Evolutionary conservation across 1,140 invertebrate genomes (phyloP).

Genomic region (Linepithema humile): DNA sequence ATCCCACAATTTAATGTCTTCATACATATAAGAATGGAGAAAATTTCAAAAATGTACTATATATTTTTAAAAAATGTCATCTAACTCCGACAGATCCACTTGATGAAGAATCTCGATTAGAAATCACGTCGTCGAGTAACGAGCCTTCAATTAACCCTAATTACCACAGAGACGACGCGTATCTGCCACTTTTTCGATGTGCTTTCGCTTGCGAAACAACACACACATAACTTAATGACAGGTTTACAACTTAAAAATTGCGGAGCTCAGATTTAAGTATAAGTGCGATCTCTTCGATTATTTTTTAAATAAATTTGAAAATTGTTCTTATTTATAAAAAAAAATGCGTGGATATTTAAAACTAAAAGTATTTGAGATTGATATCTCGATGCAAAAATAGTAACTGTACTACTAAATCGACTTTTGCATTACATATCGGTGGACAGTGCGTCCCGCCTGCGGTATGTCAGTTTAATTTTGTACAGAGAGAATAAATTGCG

Average conservation of each 20-base stretch:
- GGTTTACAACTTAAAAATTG: not conserved
- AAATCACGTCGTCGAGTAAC: slow-evolving; percentile 10
- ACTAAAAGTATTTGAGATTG: too few relatives aligned
- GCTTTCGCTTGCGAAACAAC: not conserved
- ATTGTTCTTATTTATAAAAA: not conserved
- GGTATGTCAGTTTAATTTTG: slow-evolving; percentile 14
- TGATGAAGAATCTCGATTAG: slow-evolving; percentile 36
- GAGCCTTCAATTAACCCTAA: slow-evolving; percentile 32
- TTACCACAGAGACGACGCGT: not conserved
- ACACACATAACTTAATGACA: not conserved
- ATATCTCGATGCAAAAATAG: not conserved
- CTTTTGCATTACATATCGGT: not conserved
- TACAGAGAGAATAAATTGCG: not conserved
- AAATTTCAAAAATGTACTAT: not conserved
- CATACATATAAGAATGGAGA: not conserved
- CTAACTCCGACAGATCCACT: not conserved
- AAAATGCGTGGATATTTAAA: not conserved
- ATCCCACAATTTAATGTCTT: not conserved
- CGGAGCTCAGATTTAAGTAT: not conserved
- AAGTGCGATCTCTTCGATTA: not conserved
- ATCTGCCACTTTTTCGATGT: slow-evolving; percentile 6
- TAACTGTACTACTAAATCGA: not conserved
- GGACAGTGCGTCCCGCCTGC: not conserved
- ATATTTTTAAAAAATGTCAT: not conserved
- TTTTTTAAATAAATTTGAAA: not conserved